Evolutionary conservation across 2,888 invertebrate species (phyloP).

Genomic region (Nematopogon swammerdamellus): DNA sequence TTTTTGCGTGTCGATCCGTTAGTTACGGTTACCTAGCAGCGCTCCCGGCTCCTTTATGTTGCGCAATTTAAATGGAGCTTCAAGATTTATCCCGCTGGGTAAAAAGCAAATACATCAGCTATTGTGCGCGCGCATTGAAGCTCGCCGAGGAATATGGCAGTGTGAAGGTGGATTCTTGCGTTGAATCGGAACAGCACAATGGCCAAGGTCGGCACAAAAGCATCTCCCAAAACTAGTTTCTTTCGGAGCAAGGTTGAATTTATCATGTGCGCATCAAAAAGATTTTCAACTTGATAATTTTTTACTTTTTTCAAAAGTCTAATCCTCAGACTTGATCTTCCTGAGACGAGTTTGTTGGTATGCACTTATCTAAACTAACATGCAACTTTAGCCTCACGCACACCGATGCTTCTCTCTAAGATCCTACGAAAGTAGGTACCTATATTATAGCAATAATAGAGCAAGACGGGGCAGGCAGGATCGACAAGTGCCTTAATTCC

Average conservation of each 20-base stretch:
- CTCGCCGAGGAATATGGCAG: slow-evolving; percentile 39
- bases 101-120: slow-evolving; percentile 42
- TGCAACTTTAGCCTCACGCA: too few species aligned
- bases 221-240: slow-evolving; percentile 1
- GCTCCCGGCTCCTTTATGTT: slow-evolving; percentile 38
- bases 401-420: too few species aligned
- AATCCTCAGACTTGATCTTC: too few species aligned
- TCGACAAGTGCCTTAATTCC: too few species aligned
- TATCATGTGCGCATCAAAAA: slow-evolving; percentile 14
- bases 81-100: slow-evolving; percentile 30
- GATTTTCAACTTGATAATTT: not conserved
- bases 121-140: slow-evolving; percentile 47
- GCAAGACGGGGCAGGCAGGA: too few species aligned
- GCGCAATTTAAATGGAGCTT: slow-evolving; percentile 40
- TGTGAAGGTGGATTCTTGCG: slow-evolving; percentile 23
- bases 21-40: slow-evolving; percentile 42
- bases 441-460: too few species aligned
- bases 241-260: slow-evolving; percentile 22
- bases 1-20: slow-evolving; percentile 25
- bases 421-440: too few species aligned
- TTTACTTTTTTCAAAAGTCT: too few species aligned
- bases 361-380: too few species aligned
- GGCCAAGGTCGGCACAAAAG: slow-evolving; percentile 31
- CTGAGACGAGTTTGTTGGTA: too few species aligned
- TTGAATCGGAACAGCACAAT: slow-evolving; percentile 39